Evolutionary conservation across 2,113 vertebrate genomes (phyloP), one percentile per base, ranked within the genome.

Genomic region (Pogona vitticeps): DNA sequence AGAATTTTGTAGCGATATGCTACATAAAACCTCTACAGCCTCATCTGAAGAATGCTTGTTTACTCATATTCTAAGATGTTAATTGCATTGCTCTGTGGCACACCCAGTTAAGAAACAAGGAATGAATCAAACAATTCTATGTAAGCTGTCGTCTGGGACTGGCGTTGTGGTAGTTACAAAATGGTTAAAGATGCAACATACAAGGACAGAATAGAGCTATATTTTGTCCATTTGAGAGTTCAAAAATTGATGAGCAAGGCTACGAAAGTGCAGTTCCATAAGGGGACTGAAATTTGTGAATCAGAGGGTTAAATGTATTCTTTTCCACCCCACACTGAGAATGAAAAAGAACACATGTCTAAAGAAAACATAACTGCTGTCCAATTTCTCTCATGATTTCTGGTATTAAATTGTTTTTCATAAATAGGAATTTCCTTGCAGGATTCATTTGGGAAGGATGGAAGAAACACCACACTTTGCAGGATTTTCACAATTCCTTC

Each of bases 11-110:
- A 88, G n/a, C 26, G 58, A 82, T 46, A 84, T 52, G 18, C 21
- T 46, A 70, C n/a, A 71, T 83, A 83, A 76, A 78, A 26, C 17
- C 28, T 71, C 31, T 73, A 12, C 68, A 56, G 18, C 79, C 80
- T 65, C 75, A 79, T 79, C 26, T 3, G 33, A 61, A 46, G 10
- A 21, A 38, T 59, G 20, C 8, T 20, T 88, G 40, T 84, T 84
- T 80, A 67, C 21, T 65, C 58, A 73, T 46, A 52, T n/a, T 84
- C 38, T 56, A 75, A 65, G 42, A 80, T 65, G n/a, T 38, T 88
- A 79, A 84, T 65, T 67, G 21, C 72, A n/a, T n/a, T 84, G 23
- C 21, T 28, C 26, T 14, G 9, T 75, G 58, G 42, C 28, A 46
- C n/a, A 65, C 68, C 40, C 23, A 18, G 2, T 65, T 84, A 23